phyloP scores from a whole-genome alignment of 2,113 vertebrate species.

The Morone chrysops region DNA sequence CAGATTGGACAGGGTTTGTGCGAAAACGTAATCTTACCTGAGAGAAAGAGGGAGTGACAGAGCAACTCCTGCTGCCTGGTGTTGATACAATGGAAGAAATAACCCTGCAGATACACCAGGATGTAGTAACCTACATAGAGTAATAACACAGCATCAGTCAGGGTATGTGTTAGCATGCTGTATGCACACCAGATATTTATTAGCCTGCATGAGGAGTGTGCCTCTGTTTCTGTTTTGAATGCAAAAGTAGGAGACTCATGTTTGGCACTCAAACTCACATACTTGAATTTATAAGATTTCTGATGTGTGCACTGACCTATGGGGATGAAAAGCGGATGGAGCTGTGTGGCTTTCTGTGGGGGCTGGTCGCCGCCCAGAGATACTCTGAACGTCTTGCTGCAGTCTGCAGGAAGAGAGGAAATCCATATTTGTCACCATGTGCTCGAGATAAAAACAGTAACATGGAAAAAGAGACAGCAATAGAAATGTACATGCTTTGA shows the following conservation, averaged over 20 bases:
- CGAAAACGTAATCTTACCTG: conserved; percentile 81
- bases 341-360: conserved; percentile 62
- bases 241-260: not conserved
- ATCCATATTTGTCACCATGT: not conserved
- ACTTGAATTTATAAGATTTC: not conserved
- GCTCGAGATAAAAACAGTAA: not conserved
- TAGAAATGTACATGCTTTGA: not conserved
- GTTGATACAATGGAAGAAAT: conserved; percentile 94
- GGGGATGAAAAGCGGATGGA: conserved; percentile 88
- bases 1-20: not conserved
- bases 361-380: conserved; percentile 74
- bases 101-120: conserved; percentile 89
- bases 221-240: not conserved
- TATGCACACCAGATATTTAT: not conserved
- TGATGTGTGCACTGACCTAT: conserved; percentile 83
- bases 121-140: conserved; percentile 88
- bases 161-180: conserved; percentile 12
- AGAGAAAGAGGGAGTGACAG: conserved; percentile 93
- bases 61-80: conserved; percentile 91
- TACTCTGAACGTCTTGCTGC: conserved; percentile 90
- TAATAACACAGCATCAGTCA: conserved; percentile 42
- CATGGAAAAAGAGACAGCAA: not conserved
- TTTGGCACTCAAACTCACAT: not conserved
- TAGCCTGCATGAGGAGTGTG: not conserved
- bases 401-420: conserved; percentile 81